Evolutionary conservation across 1,140 invertebrate species (phyloP), one percentile per base, ranked within the genome.

Genomic region (Bilobella aurantiaca): DNA sequence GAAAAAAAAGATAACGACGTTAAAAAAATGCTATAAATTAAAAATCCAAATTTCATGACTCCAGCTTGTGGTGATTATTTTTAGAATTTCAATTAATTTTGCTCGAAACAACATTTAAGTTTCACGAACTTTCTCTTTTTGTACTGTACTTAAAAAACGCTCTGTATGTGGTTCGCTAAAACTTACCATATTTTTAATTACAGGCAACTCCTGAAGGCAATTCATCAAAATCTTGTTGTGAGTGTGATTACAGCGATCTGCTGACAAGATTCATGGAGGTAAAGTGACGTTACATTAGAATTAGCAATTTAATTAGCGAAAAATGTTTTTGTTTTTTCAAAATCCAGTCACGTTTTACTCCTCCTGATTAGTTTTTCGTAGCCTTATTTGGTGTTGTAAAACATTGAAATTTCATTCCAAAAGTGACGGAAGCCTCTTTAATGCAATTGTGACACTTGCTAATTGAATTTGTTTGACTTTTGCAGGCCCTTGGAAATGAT

Each of bases 401-500:
- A 42, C 8, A 42, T 8, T 42, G 8, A 42, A 42, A 8, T 42
- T 8, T 42, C 34, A 42, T 12, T 18, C 18, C 8, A 42, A 8
- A 12, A 18, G 8, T 42, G 34, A 18, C 18, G 34, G 18, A 12
- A 42, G 18, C 34, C 8, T 42, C 8, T 8, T 12, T 42, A 18
- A 42, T 42, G 8, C 8, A 42, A 18, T 21, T 56, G 21, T n/a
- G n/a, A n/a, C n/a, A n/a, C 37, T 42, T 42, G 37, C n/a, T 12
- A 53, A 23, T 23, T 53, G 21, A 53, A 18, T 53, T 53, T 53
- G 12, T 23, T 53, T 53, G 8, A n/a, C n/a, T 23, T 53, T 12
- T 23, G 12, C 25, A 63, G 62, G 47, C 62, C 3, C 23, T 63
- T 3, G 62, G 62, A 53, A 47, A 53, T 5, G 62, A 63, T 30